Evolutionary conservation across 2,113 vertebrate genomes (phyloP).

Genomic region (Henicopernis longicauda): DNA sequence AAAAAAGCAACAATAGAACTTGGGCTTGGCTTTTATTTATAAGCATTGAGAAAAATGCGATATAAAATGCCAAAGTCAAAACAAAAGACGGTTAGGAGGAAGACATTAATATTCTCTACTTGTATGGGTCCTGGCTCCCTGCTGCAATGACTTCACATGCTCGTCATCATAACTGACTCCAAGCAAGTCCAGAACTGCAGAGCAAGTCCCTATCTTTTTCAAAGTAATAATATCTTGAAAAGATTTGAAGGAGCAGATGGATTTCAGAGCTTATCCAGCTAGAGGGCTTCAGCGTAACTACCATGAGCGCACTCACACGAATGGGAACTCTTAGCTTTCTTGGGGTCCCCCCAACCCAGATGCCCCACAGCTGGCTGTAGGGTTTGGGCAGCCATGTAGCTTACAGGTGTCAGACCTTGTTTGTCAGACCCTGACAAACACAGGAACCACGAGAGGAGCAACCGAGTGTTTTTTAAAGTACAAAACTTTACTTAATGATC

Average conservation of each 20-base stretch:
- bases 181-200: background rate
- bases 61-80: background rate
- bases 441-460: background rate
- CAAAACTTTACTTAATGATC: background rate
- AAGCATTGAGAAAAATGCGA: background rate
- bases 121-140: background rate
- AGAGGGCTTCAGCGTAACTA: background rate
- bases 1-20: background rate
- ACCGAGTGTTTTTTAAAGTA: fast-evolving
- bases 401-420: background rate
- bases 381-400: background rate
- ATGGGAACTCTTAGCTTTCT: fast-evolving
- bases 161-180: fast-evolving
- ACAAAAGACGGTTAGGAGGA: background rate
- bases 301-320: fast-evolving
- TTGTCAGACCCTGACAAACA: background rate
- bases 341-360: fast-evolving
- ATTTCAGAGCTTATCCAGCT: background rate
- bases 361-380: background rate
- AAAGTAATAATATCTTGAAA: background rate
- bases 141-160: background rate
- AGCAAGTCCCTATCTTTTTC: background rate
- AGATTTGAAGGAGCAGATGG: background rate
- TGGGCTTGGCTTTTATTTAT: background rate
- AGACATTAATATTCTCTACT: background rate